Conservation (phyloP, 2,888 invertebrate species). For the Nomada lathburiana region DNA sequence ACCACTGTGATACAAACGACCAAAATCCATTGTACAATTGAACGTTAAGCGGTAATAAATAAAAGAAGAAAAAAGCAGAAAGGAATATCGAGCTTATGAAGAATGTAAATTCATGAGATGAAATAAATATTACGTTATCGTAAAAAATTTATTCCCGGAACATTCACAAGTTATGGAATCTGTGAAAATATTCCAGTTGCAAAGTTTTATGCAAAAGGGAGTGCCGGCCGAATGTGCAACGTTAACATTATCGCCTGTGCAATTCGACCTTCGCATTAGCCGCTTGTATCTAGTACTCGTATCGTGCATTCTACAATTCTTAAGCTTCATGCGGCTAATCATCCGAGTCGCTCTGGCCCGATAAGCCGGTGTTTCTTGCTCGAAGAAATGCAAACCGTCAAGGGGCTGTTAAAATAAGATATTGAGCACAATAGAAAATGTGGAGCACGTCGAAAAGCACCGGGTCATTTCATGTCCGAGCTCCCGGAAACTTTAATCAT, state of each 20-base stretch:
- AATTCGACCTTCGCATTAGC: constrained; percentile 35
- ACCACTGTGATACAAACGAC: constrained; percentile 11
- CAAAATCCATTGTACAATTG: background rate
- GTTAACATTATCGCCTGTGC: constrained; percentile 22
- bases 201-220: constrained; percentile 19
- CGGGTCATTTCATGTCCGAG: background rate
- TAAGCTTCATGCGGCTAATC: constrained; percentile 58
- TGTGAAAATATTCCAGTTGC: background rate
- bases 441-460: background rate
- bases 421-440: background rate
- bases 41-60: background rate
- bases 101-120: background rate
- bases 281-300: constrained; percentile 36
- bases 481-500: background rate
- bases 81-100: background rate
- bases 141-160: background rate
- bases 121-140: background rate
- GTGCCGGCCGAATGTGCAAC: background rate
- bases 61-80: background rate
- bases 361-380: constrained; percentile 37
- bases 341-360: constrained; percentile 27
- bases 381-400: constrained; percentile 29
- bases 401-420: constrained; percentile 2
- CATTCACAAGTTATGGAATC: too few relatives aligned
- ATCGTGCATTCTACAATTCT: constrained; percentile 52